Evolutionary conservation across 2,797 vertebrate species (phyloP).

Genomic region (Coranthus polyacanthus): DNA sequence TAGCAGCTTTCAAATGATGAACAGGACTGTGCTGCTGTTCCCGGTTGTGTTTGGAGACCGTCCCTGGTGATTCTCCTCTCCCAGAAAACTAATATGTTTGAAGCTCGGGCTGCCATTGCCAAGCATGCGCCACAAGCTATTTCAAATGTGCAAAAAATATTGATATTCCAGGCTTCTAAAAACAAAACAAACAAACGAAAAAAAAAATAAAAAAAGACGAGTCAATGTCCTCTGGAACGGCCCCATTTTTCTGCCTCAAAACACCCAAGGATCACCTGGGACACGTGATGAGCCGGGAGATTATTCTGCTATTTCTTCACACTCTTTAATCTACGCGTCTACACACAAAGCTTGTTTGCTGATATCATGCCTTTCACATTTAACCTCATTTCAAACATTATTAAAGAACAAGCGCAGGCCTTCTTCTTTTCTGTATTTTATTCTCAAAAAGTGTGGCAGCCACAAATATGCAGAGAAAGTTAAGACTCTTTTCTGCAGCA

Average conservation of each 20-base stretch:
- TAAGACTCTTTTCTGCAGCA: neutral
- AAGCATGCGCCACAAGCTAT: constrained; percentile 82
- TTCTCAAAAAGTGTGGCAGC: neutral
- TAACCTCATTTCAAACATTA: constrained; percentile 5
- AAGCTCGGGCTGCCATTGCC: constrained; percentile 81
- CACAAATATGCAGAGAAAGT: neutral
- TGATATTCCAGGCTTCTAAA: constrained; percentile 84
- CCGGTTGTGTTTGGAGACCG: constrained; percentile 72
- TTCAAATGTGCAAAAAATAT: constrained; percentile 82
- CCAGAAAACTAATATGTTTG: constrained; percentile 85
- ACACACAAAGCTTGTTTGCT: constrained; percentile 13
- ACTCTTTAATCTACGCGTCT: constrained; percentile 36
- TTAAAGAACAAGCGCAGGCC: constrained; percentile 10
- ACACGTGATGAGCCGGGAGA: constrained; percentile 65
- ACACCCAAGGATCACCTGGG: constrained; percentile 70
- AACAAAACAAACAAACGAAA: constrained; percentile 77
- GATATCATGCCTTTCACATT: neutral
- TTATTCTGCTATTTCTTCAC: constrained; percentile 50
- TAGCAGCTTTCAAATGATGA: constrained; percentile 77
- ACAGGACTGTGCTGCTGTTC: constrained; percentile 69
- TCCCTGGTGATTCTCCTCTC: constrained; percentile 78
- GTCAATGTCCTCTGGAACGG: constrained; percentile 72
- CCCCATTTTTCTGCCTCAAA: constrained; percentile 69
- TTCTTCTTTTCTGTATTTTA: constrained; percentile 3
- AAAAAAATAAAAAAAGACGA: constrained; percentile 43